phyloP scores from a whole-genome alignment of 2,113 vertebrate species.

The Strix uralensis region DNA sequence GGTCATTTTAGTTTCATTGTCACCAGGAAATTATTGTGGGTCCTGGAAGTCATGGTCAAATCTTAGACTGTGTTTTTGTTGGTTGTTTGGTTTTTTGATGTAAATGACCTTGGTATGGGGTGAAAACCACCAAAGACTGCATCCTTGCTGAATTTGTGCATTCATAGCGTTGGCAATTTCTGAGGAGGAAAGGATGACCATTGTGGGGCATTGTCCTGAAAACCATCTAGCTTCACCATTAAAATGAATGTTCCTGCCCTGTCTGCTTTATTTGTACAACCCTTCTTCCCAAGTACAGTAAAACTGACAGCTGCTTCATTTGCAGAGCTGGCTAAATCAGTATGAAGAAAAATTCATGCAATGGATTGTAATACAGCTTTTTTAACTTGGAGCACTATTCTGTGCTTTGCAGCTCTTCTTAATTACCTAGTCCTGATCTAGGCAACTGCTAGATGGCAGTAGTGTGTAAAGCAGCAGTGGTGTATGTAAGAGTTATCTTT shows the following conservation, averaged over 20 bases:
- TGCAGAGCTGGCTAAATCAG: neutral
- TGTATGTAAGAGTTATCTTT: neutral
- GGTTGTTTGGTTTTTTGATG: no score
- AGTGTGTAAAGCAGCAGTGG: neutral
- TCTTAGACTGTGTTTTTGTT: neutral
- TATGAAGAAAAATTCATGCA: neutral
- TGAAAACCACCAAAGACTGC: neutral
- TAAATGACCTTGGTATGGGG: neutral
- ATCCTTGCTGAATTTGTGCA: neutral
- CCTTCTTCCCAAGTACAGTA: neutral
- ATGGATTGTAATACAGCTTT: neutral
- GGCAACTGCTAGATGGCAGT: slow-evolving; percentile 45
- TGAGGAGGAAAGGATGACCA: neutral
- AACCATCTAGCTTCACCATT: neutral
- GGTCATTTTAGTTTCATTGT: neutral
- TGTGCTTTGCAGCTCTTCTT: neutral
- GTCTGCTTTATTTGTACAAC: neutral
- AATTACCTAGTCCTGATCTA: neutral
- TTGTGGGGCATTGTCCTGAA: neutral
- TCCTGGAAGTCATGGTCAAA: neutral
- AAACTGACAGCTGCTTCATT: neutral
- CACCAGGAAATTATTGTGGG: neutral
- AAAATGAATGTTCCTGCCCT: neutral
- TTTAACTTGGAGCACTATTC: neutral
- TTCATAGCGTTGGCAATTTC: neutral